Evolutionary conservation across 2,113 vertebrate genomes (phyloP), one percentile per base, ranked within the genome.

Genomic region (Paradoxurus hermaphroditus): DNA sequence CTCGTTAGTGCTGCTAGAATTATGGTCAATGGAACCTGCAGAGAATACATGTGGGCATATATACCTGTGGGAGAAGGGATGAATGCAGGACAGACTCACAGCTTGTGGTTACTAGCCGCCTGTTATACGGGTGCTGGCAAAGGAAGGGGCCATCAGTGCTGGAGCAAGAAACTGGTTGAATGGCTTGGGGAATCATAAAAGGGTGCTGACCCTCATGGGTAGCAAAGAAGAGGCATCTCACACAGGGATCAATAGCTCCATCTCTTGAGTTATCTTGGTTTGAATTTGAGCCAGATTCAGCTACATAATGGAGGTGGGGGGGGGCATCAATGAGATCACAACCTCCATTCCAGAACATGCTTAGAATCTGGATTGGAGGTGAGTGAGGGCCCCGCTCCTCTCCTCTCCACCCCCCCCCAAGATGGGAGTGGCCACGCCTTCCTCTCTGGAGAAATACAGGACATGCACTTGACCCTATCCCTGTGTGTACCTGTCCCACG

Each of bases 101-200:
- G 16, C 78, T 25, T 41, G 27, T 6, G 23, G 41, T 56, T 31
- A 15, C 34, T 7, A 0, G 11, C 39, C 23, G 51, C 44, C 73
- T 14, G 21, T 31, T 7, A 5, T 25, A 0, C 7, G 25, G 53
- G 15, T 1, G 34, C 46, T 19, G 31, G 36, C 46, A 31, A 6
- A 73, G 21, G 59, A 8, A 9, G 27, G 21, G 21, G 14, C 12
- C 0, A 2, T 10, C 5, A 1, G 1, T 21, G 73, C n/a, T 27
- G 8, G 10, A 56, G 15, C 3, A 41, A 59, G 78, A 41, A 41
- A 39, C 73, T 4, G 1, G 3, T 3, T 25, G 84, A 41, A 4
- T 2, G 21, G 19, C 5, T 0, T 4, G 25, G 25, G 75, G 18
- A 21, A 13, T 44, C 23, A 36, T 29, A 6, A 51, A 44, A 31